Percentiles rank a stretch among this genome's conserved stretches.
Conservation (phyloP, 1,140 invertebrate species). For the Liolophura sinensis region DNA sequence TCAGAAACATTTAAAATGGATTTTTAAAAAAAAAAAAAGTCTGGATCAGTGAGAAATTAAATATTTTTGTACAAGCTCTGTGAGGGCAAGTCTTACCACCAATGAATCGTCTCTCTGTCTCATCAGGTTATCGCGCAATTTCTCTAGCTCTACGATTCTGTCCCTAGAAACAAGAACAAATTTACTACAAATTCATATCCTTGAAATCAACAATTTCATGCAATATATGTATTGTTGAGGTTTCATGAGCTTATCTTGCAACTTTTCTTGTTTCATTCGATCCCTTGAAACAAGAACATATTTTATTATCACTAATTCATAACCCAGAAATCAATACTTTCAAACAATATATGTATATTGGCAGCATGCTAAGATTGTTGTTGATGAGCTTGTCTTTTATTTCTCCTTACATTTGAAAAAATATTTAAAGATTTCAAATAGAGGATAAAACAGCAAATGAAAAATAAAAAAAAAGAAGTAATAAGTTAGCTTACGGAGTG, state of each 20-base stretch:
- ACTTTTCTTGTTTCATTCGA: constrained; percentile 4
- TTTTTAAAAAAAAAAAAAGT: neutral
- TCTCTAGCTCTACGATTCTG: constrained; percentile 38
- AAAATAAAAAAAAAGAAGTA: constrained; percentile 4
- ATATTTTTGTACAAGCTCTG: constrained; percentile 5
- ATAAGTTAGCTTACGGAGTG: neutral
- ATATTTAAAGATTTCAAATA: neutral
- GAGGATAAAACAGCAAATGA: too few species aligned
- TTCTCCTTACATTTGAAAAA: neutral
- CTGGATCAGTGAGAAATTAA: neutral
- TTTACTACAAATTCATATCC: too few species aligned
- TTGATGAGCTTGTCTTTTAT: neutral
- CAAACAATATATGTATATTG: too few species aligned
- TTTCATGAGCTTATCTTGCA: constrained; percentile 32
- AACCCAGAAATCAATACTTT: too few species aligned
- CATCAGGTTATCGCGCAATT: constrained; percentile 42
- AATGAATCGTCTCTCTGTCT: constrained; percentile 46
- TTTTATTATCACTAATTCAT: too few species aligned
- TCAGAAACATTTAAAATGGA: too few species aligned
- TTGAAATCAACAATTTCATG: too few species aligned
- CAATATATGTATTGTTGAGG: too few species aligned
- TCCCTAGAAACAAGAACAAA: constrained; percentile 31
- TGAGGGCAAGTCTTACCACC: constrained; percentile 12
- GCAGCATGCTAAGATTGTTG: too few species aligned
- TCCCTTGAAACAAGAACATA: constrained; percentile 22